These are phyloP conservation scores for Phragmatobia fuliginosa DNA, from an alignment of 2,888 invertebrate species.

Conservation along the genomic window DNA sequence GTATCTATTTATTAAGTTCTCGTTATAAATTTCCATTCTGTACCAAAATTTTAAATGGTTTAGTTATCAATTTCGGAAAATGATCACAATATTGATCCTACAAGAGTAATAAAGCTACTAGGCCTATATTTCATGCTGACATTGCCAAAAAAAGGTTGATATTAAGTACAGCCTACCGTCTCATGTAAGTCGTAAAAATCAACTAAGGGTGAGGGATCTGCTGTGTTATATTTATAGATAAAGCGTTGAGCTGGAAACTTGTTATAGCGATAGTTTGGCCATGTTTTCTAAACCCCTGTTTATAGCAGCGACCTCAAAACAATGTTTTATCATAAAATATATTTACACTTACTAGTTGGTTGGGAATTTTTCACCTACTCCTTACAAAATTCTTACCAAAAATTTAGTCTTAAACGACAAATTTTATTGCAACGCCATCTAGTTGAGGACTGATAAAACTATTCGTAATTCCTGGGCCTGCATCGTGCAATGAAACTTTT, in stretches of 20 bases:
- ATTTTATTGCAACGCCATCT: not conserved
- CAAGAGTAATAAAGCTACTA: not conserved
- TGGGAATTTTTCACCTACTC: not conserved
- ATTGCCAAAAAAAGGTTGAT: conserved; percentile 6
- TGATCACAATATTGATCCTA: not conserved
- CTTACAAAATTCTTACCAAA: not conserved
- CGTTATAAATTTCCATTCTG: not conserved
- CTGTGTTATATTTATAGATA: conserved; percentile 2
- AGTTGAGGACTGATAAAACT: not conserved
- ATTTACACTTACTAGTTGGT: not conserved
- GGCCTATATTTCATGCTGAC: conserved; percentile 20
- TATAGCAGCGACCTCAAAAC: not conserved
- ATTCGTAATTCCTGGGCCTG: not conserved
- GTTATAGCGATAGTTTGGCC: not conserved
- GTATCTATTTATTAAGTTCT: not conserved
- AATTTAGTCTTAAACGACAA: not conserved
- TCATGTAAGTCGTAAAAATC: conserved; percentile 13
- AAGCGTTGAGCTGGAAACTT: conserved; percentile 18
- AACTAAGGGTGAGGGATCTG: not conserved
- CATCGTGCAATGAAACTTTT: not conserved
- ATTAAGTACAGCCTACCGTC: conserved; percentile 9
- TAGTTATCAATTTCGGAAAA: not conserved
- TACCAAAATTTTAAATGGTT: not conserved
- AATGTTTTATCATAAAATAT: not conserved
- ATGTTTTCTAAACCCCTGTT: conserved; percentile 6